Evolutionary conservation across 2,113 vertebrate species (phyloP).

Genomic region (Myrmophylax atrothorax): DNA sequence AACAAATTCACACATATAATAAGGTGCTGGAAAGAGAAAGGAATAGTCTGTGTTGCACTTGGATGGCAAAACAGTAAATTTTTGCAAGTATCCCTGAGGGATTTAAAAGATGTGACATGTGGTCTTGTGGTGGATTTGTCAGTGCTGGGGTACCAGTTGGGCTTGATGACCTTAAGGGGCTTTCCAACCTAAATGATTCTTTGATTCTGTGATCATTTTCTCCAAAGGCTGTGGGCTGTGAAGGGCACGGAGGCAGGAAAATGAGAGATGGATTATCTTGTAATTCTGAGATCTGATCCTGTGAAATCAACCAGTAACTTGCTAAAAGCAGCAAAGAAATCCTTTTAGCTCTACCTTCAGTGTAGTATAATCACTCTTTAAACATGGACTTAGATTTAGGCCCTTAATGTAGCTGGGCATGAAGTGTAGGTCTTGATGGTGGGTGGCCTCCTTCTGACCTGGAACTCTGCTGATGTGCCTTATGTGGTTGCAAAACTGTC

Average conservation of each 20-base stretch:
- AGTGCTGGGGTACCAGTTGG: fast-evolving
- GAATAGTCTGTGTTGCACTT: background rate
- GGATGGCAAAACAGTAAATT: background rate
- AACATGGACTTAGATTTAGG: background rate
- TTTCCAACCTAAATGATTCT: background rate
- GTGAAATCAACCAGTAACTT: conserved; percentile 26
- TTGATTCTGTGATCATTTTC: background rate
- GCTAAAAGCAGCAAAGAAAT: background rate
- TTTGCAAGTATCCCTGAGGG: background rate
- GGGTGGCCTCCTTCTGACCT: background rate
- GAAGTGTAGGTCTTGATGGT: background rate
- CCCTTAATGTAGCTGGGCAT: background rate
- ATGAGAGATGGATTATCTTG: background rate
- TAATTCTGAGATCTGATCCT: conserved; percentile 13
- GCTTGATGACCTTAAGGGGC: too few relatives aligned
- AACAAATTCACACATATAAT: background rate
- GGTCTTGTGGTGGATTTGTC: background rate
- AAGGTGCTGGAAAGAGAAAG: background rate
- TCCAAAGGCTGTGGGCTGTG: background rate
- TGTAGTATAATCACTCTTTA: background rate
- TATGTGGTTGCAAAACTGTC: background rate
- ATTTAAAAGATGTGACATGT: fast-evolving
- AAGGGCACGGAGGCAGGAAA: background rate
- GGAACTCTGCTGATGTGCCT: background rate
- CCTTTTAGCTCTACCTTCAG: background rate